Percentiles rank a stretch among this genome's conserved stretches.
These are phyloP conservation scores for Passerculus sandwichensis DNA, from an alignment of 2,797 vertebrate genomes.

Conservation along the genomic window DNA sequence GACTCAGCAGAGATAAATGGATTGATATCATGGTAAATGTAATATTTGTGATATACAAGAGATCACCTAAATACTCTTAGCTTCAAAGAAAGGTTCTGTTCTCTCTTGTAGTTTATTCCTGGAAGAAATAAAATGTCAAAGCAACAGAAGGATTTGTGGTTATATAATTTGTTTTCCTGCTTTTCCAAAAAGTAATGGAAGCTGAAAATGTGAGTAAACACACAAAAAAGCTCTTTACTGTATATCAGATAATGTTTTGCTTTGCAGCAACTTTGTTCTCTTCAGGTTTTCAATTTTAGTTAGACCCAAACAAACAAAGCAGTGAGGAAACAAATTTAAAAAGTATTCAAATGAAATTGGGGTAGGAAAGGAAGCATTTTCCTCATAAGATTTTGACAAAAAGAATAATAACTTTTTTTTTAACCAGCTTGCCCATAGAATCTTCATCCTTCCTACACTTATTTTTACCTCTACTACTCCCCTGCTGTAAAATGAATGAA, in stretches of 20 bases:
- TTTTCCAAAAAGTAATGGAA: neutral
- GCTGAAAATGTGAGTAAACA: neutral
- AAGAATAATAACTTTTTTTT: neutral
- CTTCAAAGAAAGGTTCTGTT: neutral
- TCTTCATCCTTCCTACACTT: neutral
- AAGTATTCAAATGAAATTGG: neutral
- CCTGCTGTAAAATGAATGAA: neutral
- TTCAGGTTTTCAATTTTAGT: neutral
- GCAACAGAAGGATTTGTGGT: neutral
- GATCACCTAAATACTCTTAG: neutral
- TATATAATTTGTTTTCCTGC: neutral
- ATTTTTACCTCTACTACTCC: neutral
- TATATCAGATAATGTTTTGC: neutral
- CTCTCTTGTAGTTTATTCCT: neutral
- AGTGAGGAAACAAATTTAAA: neutral
- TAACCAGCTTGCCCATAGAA: neutral
- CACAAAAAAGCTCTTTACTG: neutral
- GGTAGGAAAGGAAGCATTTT: neutral
- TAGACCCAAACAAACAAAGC: neutral
- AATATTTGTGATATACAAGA: neutral
- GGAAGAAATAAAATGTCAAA: neutral
- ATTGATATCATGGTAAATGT: neutral
- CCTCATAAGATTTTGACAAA: neutral
- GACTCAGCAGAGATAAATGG: neutral
- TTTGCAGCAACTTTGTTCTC: neutral